phyloP scores from a whole-genome alignment of 53 echinoderm and acorn worm genomes.

The Hippasteria phrygiana region DNA sequence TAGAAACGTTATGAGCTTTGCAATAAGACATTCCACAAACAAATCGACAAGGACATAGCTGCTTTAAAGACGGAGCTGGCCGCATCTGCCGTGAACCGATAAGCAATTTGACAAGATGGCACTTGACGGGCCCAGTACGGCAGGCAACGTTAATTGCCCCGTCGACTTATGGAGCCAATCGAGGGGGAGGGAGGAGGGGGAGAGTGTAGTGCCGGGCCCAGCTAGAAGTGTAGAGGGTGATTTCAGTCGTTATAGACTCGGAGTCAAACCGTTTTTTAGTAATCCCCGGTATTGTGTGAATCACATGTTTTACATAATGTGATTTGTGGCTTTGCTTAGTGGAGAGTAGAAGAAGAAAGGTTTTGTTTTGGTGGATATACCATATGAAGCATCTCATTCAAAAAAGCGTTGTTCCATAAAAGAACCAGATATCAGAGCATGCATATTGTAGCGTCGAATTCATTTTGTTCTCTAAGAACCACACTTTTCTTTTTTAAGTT shows the following conservation, averaged over 20 bases:
- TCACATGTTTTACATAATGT: slow-evolving; percentile 49
- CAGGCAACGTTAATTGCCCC: slow-evolving; percentile 29
- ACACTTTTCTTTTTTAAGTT: too few species aligned
- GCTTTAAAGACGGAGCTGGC: neutral
- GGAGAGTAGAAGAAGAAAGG: too few species aligned
- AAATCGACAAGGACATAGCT: too few species aligned
- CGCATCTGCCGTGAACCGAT: slow-evolving; percentile 41
- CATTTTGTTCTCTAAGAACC: too few species aligned
- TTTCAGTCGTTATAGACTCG: neutral
- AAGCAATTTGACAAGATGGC: slow-evolving; percentile 58
- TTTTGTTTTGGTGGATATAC: too few species aligned
- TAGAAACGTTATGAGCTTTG: too few species aligned
- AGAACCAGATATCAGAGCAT: too few species aligned
- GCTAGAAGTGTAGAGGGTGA: neutral
- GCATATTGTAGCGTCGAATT: too few species aligned
- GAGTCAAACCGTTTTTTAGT: slow-evolving; percentile 12
- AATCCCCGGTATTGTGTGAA: slow-evolving; percentile 46
- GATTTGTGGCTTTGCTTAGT: too few species aligned
- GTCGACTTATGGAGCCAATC: slow-evolving; percentile 33
- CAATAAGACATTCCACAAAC: slow-evolving; percentile 20
- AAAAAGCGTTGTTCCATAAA: too few species aligned
- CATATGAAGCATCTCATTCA: too few species aligned
- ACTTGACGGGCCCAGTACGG: slow-evolving; percentile 44
- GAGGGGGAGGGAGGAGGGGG: neutral
- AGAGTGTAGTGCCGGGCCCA: neutral